phyloP scores from a whole-genome alignment of 2,113 vertebrate species.

The Heterocephalus glaber region DNA sequence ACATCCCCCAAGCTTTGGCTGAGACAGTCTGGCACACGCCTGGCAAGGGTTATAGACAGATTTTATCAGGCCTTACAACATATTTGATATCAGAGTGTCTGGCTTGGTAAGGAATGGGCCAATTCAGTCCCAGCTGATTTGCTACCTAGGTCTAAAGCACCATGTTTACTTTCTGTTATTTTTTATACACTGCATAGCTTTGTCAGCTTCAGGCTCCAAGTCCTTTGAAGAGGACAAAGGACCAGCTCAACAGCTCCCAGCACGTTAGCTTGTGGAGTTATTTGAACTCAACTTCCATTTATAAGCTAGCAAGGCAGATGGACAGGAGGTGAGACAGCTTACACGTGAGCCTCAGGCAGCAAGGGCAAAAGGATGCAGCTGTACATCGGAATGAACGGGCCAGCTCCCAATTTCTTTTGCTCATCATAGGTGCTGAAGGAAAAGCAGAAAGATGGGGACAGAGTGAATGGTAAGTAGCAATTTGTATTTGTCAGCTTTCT shows the following conservation, averaged over 20 bases:
- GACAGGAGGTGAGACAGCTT: neutral
- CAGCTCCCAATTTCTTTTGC: slow-evolving; percentile 14
- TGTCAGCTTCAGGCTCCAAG: neutral
- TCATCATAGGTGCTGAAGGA: slow-evolving; percentile 68
- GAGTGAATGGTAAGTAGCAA: neutral
- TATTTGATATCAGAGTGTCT: neutral
- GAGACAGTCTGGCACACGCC: fast-evolving
- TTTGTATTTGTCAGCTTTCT: neutral
- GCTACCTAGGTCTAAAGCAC: neutral
- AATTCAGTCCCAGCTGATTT: neutral
- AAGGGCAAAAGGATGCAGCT: slow-evolving; percentile 81
- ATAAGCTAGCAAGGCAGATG: neutral
- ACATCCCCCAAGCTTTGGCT: neutral
- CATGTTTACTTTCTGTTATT: neutral
- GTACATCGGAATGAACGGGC: slow-evolving; percentile 84
- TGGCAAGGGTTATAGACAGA: neutral
- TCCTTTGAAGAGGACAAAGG: slow-evolving; percentile 42
- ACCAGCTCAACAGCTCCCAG: neutral
- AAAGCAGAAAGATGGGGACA: slow-evolving; percentile 58
- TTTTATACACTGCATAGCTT: neutral
- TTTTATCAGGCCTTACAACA: slow-evolving; percentile 44
- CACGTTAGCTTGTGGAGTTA: fast-evolving
- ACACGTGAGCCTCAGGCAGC: slow-evolving; percentile 79
- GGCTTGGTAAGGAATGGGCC: neutral
- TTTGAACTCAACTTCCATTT: neutral